Conservation (phyloP, 2,113 vertebrate species). For the Rhodinocichla rosea region DNA sequence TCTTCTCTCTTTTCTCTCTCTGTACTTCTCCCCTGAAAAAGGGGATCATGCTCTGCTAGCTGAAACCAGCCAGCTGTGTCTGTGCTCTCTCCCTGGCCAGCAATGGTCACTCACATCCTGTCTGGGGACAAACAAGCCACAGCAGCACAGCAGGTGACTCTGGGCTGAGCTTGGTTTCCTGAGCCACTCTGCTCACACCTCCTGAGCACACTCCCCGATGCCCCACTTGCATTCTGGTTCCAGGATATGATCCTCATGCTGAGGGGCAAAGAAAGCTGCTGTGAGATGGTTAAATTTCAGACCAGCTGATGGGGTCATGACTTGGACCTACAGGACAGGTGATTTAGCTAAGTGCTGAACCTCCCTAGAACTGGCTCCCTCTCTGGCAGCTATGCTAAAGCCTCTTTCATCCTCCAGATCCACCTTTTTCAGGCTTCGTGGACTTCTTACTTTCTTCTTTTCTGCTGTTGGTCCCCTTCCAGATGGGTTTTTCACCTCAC, state of each 20-base stretch:
- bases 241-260: not conserved
- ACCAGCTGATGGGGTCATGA: not conserved
- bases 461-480: not conserved
- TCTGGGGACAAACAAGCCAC: too few species aligned
- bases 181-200: not conserved
- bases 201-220: not conserved
- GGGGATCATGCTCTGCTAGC: not conserved
- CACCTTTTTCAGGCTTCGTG: not conserved
- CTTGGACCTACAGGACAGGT: not conserved
- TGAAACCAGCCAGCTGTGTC: not conserved
- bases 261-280: not conserved
- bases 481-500: not conserved
- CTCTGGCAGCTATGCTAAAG: not conserved
- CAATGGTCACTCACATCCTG: too few species aligned
- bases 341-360: not conserved
- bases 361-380: not conserved
- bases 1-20: not conserved
- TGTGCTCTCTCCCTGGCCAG: not conserved
- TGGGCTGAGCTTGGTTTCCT: not conserved
- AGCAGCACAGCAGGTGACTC: too few species aligned
- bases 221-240: rapidly evolving
- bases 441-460: not conserved
- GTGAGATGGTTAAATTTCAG: not conserved
- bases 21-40: not conserved
- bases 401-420: not conserved